These are phyloP conservation scores for Acanthococcus lagerstroemiae DNA, from an alignment of 2,888 invertebrate genomes.

Conservation along the genomic window DNA sequence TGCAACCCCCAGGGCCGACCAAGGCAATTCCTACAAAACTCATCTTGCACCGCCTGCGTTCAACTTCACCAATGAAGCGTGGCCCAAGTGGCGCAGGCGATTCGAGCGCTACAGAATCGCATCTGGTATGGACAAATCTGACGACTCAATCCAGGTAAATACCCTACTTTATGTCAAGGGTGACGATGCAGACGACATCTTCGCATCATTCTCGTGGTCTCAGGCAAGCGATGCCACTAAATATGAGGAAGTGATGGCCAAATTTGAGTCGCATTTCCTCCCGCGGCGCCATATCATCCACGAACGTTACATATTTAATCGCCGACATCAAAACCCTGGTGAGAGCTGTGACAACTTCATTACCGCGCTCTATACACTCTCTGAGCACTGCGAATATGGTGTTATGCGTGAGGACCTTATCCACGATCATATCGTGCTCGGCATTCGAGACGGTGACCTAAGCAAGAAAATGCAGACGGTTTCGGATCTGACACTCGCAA, in stretches of 20 bases:
- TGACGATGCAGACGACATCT: background rate
- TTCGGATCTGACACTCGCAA: background rate
- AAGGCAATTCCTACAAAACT: background rate
- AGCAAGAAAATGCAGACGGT: background rate
- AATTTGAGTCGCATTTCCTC: background rate
- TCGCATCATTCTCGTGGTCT: background rate
- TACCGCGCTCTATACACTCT: background rate
- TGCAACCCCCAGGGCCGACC: background rate
- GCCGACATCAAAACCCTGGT: background rate
- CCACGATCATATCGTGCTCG: background rate
- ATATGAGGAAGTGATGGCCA: background rate
- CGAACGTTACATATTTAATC: background rate
- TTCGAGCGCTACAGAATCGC: background rate
- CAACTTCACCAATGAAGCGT: background rate
- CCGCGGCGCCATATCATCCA: background rate
- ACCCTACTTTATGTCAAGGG: background rate
- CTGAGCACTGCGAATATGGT: background rate
- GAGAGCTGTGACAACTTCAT: background rate
- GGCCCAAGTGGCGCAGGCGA: background rate
- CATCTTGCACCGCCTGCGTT: background rate
- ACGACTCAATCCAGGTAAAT: background rate
- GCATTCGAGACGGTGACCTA: background rate
- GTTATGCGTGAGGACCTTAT: background rate
- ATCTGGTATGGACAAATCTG: background rate
- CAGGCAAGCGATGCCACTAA: background rate